phyloP scores from a whole-genome alignment of 1,140 invertebrate species.

The Drosophila ananassae region DNA sequence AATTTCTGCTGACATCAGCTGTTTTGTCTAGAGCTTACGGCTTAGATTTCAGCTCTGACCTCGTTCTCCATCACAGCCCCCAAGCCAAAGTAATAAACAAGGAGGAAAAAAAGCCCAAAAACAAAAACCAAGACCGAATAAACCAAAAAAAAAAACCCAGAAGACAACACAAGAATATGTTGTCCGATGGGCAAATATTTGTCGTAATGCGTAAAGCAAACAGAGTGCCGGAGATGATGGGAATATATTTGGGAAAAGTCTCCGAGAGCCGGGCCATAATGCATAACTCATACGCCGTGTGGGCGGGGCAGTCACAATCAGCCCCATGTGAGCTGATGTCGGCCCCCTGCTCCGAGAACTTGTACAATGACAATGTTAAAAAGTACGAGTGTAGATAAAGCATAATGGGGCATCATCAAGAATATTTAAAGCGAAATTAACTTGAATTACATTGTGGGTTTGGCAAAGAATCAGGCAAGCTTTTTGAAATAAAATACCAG shows the following conservation, averaged over 20 bases:
- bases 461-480: slow-evolving; percentile 5
- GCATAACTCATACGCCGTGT: slow-evolving; percentile 50
- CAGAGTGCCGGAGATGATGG: slow-evolving; percentile 41
- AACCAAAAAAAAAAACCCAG: slow-evolving; percentile 20
- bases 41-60: slow-evolving; percentile 59
- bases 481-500: slow-evolving; percentile 9
- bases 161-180: slow-evolving; percentile 53
- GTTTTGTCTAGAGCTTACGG: slow-evolving; percentile 53
- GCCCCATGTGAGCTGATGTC: slow-evolving; percentile 14
- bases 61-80: slow-evolving; percentile 32
- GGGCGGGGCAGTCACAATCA: slow-evolving; percentile 22
- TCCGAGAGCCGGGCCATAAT: slow-evolving; percentile 31
- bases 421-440: slow-evolving; percentile 34
- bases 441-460: slow-evolving; percentile 7
- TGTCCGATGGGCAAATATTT: slow-evolving; percentile 62
- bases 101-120: slow-evolving; percentile 20
- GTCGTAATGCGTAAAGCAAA: slow-evolving; percentile 53
- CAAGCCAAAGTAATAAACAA: slow-evolving; percentile 48
- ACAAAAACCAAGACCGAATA: slow-evolving; percentile 8
- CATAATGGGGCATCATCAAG: slow-evolving; percentile 36
- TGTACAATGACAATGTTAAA: slow-evolving; percentile 34
- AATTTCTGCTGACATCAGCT: slow-evolving; percentile 61
- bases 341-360: slow-evolving; percentile 7
- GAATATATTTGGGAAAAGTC: slow-evolving; percentile 47
- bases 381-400: slow-evolving; percentile 25